Conservation (phyloP, 2,113 vertebrate species). For the Pachyramphus minor region DNA sequence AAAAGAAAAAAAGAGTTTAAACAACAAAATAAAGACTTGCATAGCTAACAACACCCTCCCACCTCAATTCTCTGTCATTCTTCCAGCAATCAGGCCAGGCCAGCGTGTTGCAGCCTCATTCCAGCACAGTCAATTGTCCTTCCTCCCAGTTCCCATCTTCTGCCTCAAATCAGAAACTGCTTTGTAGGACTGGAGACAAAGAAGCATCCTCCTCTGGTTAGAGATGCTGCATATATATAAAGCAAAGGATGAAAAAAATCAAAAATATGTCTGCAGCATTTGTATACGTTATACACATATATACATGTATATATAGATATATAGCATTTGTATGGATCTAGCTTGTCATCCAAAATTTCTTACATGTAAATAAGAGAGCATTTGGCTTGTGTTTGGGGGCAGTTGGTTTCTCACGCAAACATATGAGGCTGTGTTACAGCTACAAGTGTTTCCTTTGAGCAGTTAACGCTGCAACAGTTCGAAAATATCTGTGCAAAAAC, state of each 20-base stretch:
- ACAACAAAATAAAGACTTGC: background rate
- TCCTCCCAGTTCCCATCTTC: background rate
- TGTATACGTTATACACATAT: background rate
- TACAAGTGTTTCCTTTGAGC: background rate
- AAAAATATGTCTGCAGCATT: background rate
- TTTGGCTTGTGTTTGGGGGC: background rate
- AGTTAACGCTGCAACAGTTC: background rate
- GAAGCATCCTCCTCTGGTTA: background rate
- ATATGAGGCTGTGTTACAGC: background rate
- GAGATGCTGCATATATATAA: background rate
- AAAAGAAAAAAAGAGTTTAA: background rate
- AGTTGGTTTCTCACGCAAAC: background rate
- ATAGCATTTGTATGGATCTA: background rate
- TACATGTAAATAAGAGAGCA: background rate
- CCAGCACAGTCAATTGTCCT: background rate
- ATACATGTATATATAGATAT: fast-evolving
- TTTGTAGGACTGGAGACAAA: background rate
- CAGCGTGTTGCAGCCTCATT: background rate
- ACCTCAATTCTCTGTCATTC: background rate
- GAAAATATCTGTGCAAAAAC: background rate
- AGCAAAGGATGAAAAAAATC: background rate
- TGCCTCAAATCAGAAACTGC: background rate
- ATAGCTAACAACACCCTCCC: background rate
- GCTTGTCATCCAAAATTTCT: background rate
- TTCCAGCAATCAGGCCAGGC: background rate